Evolutionary conservation across 2,113 vertebrate species (phyloP), one percentile per base, ranked within the genome.

Genomic region (Bothrops jararaca): DNA sequence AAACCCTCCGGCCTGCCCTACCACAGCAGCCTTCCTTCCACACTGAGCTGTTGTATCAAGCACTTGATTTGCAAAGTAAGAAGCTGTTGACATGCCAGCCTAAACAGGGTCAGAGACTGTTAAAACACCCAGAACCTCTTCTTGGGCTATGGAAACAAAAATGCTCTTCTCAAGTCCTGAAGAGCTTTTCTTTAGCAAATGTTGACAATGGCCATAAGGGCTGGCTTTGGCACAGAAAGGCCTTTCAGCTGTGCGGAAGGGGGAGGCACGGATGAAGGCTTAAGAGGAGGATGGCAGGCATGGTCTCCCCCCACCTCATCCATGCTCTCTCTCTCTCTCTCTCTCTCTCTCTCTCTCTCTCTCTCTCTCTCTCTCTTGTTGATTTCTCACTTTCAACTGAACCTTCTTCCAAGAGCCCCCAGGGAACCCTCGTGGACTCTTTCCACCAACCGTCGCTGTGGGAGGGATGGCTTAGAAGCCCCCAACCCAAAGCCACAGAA

Each of bases 181-280:
- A 34, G 2, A 57, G 9, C 88, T 57, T 23, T 89, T 22, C 54
- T 54, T 56, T 22, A 24, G 56, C 53, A 42, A 56, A 10, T 6
- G 11, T 57, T 23, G 87, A 34, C 1, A 34, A 56, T 22, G 52
- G 18, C 11, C 87, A 56, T 22, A 88, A 39, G 13, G 29, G 4
- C 53, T 22, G 53, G 18, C n/a, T 80, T 42, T 42, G n/a, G 34
- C 74, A 8, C 34, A 8, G 74, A 22, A 22, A 9, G 34, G 74
- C 34, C 18, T 80, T 80, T 39, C 34, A 34, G 69, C 15, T 3
- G 0, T 0, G n/a, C 4, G 2, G 4, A 29, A 0, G 12, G 29
- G 60, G 11, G 4, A 29, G 48, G 6, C 53, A 13, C 0, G 3
- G 69, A 74, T 74, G n/a, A 74, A 39, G 69, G 13, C 18, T 74